Percentiles rank a stretch among this genome's conserved stretches.
Conservation (phyloP, 2,888 invertebrate genomes). For the Liposcelis brunnea region DNA sequence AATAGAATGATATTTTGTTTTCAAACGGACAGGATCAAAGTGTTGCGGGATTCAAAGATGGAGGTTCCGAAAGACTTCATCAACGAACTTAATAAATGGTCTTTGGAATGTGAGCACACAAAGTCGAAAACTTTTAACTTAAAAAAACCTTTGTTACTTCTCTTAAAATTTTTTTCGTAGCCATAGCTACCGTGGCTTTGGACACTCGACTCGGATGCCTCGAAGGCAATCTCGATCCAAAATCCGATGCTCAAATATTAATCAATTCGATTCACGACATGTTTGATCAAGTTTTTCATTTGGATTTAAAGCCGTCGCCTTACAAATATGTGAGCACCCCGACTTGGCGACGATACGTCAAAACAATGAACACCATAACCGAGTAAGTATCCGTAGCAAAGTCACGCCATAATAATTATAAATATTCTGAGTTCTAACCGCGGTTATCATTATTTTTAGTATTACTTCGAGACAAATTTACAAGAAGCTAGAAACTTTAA, state of each 20-base stretch:
- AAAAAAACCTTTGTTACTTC: background rate
- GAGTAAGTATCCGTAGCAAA: constrained; percentile 1
- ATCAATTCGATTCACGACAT: constrained; percentile 23
- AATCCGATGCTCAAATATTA: constrained; percentile 27
- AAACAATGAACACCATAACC: constrained; percentile 22
- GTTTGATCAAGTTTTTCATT: constrained; percentile 21
- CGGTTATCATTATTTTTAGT: background rate
- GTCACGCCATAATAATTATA: no score
- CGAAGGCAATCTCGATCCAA: constrained; percentile 19
- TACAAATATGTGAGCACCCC: constrained; percentile 23
- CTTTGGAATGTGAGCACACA: constrained; percentile 40
- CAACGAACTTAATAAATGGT: constrained; percentile 40
- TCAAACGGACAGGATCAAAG: constrained; percentile 27
- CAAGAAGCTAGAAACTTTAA: constrained; percentile 14
- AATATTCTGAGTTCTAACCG: no score
- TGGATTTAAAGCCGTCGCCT: constrained; percentile 24
- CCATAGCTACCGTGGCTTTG: constrained; percentile 21
- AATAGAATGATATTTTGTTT: no score
- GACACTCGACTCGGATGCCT: constrained; percentile 29
- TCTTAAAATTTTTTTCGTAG: background rate
- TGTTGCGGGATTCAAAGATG: constrained; percentile 22
- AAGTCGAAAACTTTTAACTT: no score
- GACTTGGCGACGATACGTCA: constrained; percentile 22
- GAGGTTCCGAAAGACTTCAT: constrained; percentile 31
- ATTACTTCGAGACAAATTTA: background rate